Base-by-base conservation (phyloP, 2,113 vertebrate genomes). In the Campylomormyrus numenius region DNA sequence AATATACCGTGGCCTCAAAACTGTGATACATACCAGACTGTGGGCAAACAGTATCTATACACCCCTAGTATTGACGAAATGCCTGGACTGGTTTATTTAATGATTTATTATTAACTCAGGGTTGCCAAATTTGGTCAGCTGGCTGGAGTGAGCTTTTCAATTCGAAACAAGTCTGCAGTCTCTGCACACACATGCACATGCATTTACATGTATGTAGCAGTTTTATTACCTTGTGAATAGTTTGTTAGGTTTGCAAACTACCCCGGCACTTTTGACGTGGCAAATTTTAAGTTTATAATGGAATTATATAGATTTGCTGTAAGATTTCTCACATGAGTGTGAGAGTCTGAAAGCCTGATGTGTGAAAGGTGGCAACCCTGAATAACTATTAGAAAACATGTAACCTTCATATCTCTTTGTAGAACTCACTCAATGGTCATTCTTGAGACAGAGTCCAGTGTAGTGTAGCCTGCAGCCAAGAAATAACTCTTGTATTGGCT, bases 401-500 rank as follows among this genome's bases (percentile, higher is more conserved):
- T 85, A 85, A n/a, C 19, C 42, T 50, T 49, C 42, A 8, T 42
- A 19, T 83, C 42, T 21, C 77, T 45, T 83, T 42, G 35, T 83
- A 24, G 35, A 77, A 98, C 98, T 98, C 96, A 99, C 98, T 99
- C 98, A 93, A 97, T 97, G 93, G 92, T 98, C 98, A 99, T 99
- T 95, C 97, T 97, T 92, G 98, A 97, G 96, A 99, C 97, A 92
- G 97, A 96, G 94, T 99, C 98, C 96, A 99, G 95, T 52, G 97
- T 98, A 35, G 98, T 99, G 96, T 98, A 98, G 92, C 98, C 98
- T 89, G 97, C 97, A 91, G 97, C 97, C 93, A 99, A 96, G 95
- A 99, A 99, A 94, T 98, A 98, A 95, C 95, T 98, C 94, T 98
- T 99, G 94, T 99, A 99, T 92, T 99, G 98, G 94, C 97, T 98